phyloP scores from a whole-genome alignment of 2,888 invertebrate species.

The Drosophila subquinaria region DNA sequence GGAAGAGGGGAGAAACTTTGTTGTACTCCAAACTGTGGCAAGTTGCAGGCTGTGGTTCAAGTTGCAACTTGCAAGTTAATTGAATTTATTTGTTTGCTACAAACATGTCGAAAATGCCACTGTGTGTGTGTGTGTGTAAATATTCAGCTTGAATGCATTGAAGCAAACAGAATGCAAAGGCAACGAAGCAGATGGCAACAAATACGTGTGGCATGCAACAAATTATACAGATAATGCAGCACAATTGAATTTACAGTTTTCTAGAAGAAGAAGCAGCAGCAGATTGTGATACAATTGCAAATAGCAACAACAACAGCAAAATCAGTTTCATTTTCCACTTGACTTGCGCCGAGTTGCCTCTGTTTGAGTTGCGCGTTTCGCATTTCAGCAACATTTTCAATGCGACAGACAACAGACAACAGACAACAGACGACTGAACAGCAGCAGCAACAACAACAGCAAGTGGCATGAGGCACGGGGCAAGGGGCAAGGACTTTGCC shows the following conservation, averaged over 20 bases:
- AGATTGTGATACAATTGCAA: constrained; percentile 36
- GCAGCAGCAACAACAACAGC: constrained; percentile 6
- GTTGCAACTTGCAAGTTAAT: constrained; percentile 46
- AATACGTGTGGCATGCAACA: constrained; percentile 52
- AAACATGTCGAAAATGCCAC: constrained; percentile 33
- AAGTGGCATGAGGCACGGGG: constrained; percentile 23
- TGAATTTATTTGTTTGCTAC: constrained; percentile 58
- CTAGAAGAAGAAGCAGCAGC: constrained; percentile 22
- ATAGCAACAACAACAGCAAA: constrained; percentile 49
- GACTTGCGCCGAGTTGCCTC: constrained; percentile 66
- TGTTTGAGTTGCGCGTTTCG: constrained; percentile 66
- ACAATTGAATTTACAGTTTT: constrained; percentile 71
- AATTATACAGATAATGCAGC: constrained; percentile 73
- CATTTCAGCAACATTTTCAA: constrained; percentile 75
- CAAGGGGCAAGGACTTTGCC: constrained; percentile 44
- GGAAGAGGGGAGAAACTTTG: constrained; percentile 2
- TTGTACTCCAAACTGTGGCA: constrained; percentile 14
- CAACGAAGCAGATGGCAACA: constrained; percentile 43
- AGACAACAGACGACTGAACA: constrained; percentile 34
- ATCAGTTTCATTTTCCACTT: constrained; percentile 76
- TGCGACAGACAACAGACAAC: constrained; percentile 54
- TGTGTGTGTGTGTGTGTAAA: constrained; percentile 25
- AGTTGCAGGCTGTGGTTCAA: constrained; percentile 10
- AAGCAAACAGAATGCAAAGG: constrained; percentile 27
- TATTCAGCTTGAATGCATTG: constrained; percentile 55